A percentile compares a stretch with the other conserved stretches of the same genome.
Evolutionary conservation across 1,140 invertebrate genomes (phyloP).

Genomic region (Caenorhabditis briggsae): DNA sequence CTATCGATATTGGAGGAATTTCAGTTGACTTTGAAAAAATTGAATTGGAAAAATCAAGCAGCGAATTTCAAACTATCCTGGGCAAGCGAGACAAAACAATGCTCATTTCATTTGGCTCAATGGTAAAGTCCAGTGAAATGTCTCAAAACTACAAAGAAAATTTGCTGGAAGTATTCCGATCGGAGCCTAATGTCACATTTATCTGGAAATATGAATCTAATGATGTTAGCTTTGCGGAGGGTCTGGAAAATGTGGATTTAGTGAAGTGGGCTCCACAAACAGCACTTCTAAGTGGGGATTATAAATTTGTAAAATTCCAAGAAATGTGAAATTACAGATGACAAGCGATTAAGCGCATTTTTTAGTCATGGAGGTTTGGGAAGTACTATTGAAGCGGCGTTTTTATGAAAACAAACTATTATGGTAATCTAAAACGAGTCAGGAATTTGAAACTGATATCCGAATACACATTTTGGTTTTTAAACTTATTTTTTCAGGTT

Average conservation of each 20-base stretch:
- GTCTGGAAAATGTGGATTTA: neutral
- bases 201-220: slow-evolving; percentile 44
- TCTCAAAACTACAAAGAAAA: neutral
- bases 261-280: neutral
- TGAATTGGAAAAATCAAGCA: neutral
- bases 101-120: slow-evolving; percentile 67
- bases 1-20: slow-evolving; percentile 63
- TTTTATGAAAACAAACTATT: slow-evolving; percentile 68
- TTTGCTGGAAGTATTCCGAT: too few species aligned
- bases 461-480: too few species aligned
- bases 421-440: slow-evolving; percentile 24
- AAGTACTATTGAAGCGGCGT: slow-evolving; percentile 67
- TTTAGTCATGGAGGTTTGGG: slow-evolving; percentile 71
- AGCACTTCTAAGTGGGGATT: too few species aligned
- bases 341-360: slow-evolving; percentile 65
- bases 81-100: slow-evolving; percentile 54
- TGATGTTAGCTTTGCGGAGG: neutral
- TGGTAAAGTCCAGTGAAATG: slow-evolving; percentile 62
- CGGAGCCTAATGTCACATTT: slow-evolving; percentile 4
- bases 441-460: too few species aligned
- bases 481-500: neutral
- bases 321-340: slow-evolving; percentile 22
- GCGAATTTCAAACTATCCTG: slow-evolving; percentile 50
- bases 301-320: too few species aligned
- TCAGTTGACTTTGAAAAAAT: slow-evolving; percentile 47